Conservation (phyloP, 1,140 invertebrate genomes). For the Leptestheria dahalacensis region DNA sequence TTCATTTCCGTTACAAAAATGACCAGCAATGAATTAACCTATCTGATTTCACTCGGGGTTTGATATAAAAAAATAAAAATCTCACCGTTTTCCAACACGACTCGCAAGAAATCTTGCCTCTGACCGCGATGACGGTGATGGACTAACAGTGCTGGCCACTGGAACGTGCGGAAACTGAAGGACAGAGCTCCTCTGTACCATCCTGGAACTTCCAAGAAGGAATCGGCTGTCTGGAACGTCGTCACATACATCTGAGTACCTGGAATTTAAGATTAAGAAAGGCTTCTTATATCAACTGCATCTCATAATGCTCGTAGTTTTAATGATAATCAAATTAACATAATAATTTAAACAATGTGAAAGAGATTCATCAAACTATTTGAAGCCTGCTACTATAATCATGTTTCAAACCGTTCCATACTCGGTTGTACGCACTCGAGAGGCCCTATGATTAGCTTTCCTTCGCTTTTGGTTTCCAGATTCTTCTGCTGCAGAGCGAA, state of each 20-base stretch:
- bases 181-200: constrained; percentile 70
- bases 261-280: constrained; percentile 29
- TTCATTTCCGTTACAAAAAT: too few species aligned
- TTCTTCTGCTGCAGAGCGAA: constrained; percentile 73
- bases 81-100: constrained; percentile 63
- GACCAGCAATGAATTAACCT: too few species aligned
- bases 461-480: constrained; percentile 60
- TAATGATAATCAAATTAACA: not conserved
- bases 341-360: not conserved
- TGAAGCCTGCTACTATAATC: too few species aligned
- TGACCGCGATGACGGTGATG: constrained; percentile 75
- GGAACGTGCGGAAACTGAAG: constrained; percentile 81
- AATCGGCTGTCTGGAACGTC: constrained; percentile 80
- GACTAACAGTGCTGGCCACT: constrained; percentile 67
- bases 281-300: not conserved
- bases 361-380: too few species aligned
- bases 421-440: constrained; percentile 87
- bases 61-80: too few species aligned
- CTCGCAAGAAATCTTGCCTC: constrained; percentile 80
- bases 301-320: too few species aligned
- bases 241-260: constrained; percentile 83
- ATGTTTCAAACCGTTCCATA: constrained; percentile 30
- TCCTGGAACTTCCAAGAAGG: constrained; percentile 77
- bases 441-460: constrained; percentile 71
- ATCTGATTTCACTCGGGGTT: too few species aligned